A percentile compares a stretch with the other conserved stretches of the same genome.
phyloP scores from a whole-genome alignment of 2,888 invertebrate species.

The Drosophila melanocephala region DNA sequence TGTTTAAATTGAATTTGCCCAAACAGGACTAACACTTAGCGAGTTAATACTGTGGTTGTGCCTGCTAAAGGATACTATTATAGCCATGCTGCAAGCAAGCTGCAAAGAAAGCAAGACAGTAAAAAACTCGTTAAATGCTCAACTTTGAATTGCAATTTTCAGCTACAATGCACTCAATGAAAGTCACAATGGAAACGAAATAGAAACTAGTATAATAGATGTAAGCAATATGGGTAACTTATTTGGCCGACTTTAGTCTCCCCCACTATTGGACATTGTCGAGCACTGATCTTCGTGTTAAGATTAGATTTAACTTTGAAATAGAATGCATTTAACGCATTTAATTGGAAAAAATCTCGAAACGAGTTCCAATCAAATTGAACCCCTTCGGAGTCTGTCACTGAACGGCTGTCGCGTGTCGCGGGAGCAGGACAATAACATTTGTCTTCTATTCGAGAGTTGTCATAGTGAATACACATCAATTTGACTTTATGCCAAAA shows the following conservation, averaged over 20 bases:
- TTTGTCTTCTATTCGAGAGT: conserved; percentile 1
- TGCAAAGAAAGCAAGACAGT: neutral
- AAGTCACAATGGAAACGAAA: neutral
- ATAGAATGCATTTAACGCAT: neutral
- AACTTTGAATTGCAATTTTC: conserved; percentile 2
- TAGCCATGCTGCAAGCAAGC: conserved; percentile 1
- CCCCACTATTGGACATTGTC: neutral
- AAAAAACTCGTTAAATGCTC: neutral
- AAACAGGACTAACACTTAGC: neutral
- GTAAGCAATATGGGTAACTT: neutral
- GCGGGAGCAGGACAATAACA: neutral
- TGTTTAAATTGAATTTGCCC: neutral
- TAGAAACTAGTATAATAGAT: neutral
- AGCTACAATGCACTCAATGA: neutral
- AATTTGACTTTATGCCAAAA: conserved; percentile 58
- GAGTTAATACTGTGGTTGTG: neutral
- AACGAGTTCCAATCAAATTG: neutral
- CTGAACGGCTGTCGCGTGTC: neutral
- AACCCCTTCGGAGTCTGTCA: neutral
- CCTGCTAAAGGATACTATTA: neutral
- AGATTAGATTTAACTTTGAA: neutral
- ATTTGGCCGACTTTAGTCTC: neutral
- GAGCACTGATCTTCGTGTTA: neutral
- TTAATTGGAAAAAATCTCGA: neutral
- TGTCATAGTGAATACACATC: conserved; percentile 9